Base-by-base conservation (phyloP, 2,888 invertebrate species). In the Eulithis prunata region DNA sequence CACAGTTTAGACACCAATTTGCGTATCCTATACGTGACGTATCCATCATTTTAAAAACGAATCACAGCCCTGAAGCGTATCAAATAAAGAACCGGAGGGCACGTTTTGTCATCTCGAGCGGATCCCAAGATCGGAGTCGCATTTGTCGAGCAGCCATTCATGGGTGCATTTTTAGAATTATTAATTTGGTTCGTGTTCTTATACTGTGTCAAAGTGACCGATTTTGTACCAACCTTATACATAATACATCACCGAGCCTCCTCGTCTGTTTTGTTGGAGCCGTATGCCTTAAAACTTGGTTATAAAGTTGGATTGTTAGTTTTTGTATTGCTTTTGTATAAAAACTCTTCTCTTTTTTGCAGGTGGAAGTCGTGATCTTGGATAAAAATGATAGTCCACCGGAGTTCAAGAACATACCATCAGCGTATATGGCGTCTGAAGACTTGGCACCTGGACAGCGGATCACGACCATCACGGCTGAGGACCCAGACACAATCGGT, bases 371-470 rank as follows among this genome's bases (percentile, higher is more conserved):
- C 75, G 95, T 95, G 64, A 96, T 98, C 60, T 87, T 97, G 85
- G 99, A 99, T 91, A 97, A 96, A 89, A 99, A 99, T 88, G 99
- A 99, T 93, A 98, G 97, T 80, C 98, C 98, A n/a, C 99, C 99
- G 4, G 95, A 96, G 62, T 97, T 98, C 94, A 95, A 95, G 76
- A 95, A 96, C 71, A 95, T 96, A 45, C 96, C 96, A 13, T 91
- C 96, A 76, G 94, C 94, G 57, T 97, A 96, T 85, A 94, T 95
- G 63, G 96, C 98, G 1, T 97, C 97, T 2, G 98, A 98, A 85
- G 98, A 98, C 84, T 94, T 97, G 67, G 96, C 97, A 46, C 96
- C 96, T 2, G 97, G 97, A 7, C 96, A 97, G 78, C 89, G 95
- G 46, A 96, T 98, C 68, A 96, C 96, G 10, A 95, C 95, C 10